phyloP scores from a whole-genome alignment of 2,113 vertebrate genomes.

The Recurvirostra avosetta region DNA sequence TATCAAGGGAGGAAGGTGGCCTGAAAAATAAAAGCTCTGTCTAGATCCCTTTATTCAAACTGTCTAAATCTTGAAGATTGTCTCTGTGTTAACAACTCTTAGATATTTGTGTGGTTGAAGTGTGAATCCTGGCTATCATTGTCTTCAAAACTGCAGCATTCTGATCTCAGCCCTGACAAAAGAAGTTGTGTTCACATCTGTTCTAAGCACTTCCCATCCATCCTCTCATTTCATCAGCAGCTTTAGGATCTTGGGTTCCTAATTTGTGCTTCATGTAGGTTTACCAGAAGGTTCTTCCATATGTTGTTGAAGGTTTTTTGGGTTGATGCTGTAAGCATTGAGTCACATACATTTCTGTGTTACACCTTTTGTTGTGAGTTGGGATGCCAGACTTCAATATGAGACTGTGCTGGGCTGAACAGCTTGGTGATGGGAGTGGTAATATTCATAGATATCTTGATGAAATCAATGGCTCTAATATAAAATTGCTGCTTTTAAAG shows the following conservation, averaged over 20 bases:
- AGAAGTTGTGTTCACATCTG: not conserved
- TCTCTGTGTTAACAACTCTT: not conserved
- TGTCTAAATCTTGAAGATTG: not conserved
- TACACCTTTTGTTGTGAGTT: conserved; percentile 49
- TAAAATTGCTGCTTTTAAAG: conserved; percentile 71
- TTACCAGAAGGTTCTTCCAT: not conserved
- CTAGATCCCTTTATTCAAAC: not conserved
- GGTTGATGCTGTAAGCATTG: not conserved
- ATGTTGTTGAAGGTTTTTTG: not conserved
- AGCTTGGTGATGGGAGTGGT: conserved; percentile 62
- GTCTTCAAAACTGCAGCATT: not conserved
- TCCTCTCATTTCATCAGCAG: not conserved
- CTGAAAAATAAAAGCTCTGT: not conserved
- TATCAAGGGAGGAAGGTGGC: not conserved
- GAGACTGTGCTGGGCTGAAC: conserved; percentile 53
- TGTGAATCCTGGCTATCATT: not conserved
- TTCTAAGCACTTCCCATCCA: not conserved
- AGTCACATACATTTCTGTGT: not conserved
- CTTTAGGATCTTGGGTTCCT: not conserved
- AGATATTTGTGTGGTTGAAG: not conserved
- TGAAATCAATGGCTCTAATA: conserved; percentile 76
- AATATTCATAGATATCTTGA: conserved; percentile 71
- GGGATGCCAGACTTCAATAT: conserved; percentile 62
- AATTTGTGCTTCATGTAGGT: not conserved
- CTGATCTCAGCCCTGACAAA: not conserved